These are phyloP conservation scores for Euphydryas editha DNA, from an alignment of 2,888 invertebrate genomes.

Conservation along the genomic window DNA sequence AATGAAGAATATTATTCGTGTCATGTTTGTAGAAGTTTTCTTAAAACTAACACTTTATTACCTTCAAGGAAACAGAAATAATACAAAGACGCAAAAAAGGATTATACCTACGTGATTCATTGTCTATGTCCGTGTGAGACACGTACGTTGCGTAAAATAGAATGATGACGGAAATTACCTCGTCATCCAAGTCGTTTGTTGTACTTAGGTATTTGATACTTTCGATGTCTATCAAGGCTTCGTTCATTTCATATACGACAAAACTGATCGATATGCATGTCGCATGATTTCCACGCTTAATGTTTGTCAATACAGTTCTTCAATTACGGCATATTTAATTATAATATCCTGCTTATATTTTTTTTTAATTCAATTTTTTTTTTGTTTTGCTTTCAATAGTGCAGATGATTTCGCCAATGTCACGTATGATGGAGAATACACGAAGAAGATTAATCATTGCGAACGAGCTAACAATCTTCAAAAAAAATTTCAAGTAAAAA, in stretches of 20 bases:
- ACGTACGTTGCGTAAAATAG: background rate
- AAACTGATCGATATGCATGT: slow-evolving; percentile 1
- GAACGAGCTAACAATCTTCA: no score
- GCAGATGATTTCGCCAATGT: no score
- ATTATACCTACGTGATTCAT: background rate
- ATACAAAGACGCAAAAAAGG: slow-evolving; percentile 2
- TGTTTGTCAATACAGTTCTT: background rate
- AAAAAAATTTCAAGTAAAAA: no score
- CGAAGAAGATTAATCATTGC: no score
- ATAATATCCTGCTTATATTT: no score
- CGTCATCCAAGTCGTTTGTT: slow-evolving; percentile 6
- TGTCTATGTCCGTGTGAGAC: background rate
- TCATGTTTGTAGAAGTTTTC: background rate
- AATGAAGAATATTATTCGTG: no score
- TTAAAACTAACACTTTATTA: background rate
- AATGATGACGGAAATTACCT: background rate
- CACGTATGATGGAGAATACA: no score
- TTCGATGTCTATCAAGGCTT: background rate
- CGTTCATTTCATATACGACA: background rate
- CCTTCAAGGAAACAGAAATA: background rate
- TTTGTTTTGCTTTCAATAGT: no score
- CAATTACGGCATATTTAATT: background rate
- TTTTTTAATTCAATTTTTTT: no score
- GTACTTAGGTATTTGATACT: background rate
- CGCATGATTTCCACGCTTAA: no score